Conservation (phyloP, 2,113 vertebrate species). For the Redunca redunca region DNA sequence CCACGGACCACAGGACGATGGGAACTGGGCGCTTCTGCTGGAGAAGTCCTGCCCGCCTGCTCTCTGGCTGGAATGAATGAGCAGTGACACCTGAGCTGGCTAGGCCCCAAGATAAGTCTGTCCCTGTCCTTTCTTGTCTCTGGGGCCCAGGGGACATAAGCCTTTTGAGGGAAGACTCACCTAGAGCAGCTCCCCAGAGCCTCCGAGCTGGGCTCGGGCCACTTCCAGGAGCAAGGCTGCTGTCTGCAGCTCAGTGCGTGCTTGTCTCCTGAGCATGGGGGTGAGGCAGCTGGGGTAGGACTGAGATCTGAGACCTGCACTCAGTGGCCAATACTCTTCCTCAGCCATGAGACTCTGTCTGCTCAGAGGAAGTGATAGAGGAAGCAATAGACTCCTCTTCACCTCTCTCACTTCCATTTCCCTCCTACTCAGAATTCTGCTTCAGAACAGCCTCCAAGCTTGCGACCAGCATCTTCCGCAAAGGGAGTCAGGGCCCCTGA, state of each 20-base stretch:
- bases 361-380: background rate
- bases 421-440: background rate
- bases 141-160: fast-evolving
- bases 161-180: background rate
- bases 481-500: background rate
- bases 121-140: background rate
- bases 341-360: background rate
- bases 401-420: background rate
- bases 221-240: too few relatives aligned
- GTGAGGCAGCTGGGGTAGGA: fast-evolving
- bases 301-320: background rate
- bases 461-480: background rate
- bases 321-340: background rate
- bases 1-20: background rate
- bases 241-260: fast-evolving
- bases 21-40: fast-evolving
- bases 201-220: fast-evolving
- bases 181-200: background rate
- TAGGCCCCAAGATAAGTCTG: background rate
- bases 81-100: background rate
- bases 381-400: background rate
- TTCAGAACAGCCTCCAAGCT: background rate
- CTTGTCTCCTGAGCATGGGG: background rate
- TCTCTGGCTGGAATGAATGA: background rate
- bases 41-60: fast-evolving